These are phyloP conservation scores for Drosophila pegasa DNA, from an alignment of 2,888 invertebrate species.

Conservation along the genomic window DNA sequence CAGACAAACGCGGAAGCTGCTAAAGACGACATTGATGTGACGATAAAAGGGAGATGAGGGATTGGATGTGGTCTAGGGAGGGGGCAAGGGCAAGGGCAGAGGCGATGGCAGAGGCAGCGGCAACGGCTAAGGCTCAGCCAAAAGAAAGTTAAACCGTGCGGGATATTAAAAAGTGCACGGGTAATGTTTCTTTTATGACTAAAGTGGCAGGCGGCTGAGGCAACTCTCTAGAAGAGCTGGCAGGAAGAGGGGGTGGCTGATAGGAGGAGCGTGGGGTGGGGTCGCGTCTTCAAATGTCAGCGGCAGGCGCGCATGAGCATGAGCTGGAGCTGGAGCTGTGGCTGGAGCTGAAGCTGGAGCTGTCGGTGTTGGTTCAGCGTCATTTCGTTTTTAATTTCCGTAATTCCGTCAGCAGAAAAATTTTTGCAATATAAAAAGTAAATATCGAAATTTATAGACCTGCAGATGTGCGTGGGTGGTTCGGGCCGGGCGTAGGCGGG, in stretches of 20 bases:
- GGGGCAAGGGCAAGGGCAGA: not conserved
- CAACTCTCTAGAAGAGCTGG: conserved; percentile 10
- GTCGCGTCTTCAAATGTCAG: conserved; percentile 64
- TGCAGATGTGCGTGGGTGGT: conserved; percentile 65
- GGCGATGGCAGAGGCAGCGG: not conserved
- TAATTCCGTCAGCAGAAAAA: conserved; percentile 85
- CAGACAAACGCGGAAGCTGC: conserved; percentile 29
- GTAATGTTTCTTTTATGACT: conserved; percentile 78
- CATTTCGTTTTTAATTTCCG: conserved; percentile 85
- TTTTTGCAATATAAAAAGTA: conserved; percentile 85
- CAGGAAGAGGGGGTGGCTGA: not conserved
- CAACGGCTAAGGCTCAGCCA: conserved; percentile 3
- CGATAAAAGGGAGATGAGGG: conserved; percentile 1
- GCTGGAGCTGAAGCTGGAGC: conserved; percentile 6
- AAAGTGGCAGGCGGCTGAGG: conserved; percentile 68
- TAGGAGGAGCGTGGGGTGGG: not conserved
- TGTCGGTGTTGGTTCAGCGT: conserved; percentile 70
- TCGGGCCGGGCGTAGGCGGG: not conserved
- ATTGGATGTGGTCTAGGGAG: not conserved
- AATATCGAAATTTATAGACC: conserved; percentile 85
- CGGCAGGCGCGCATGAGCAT: conserved; percentile 72
- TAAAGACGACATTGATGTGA: conserved; percentile 39
- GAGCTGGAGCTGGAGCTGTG: conserved; percentile 18
- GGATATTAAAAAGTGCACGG: conserved; percentile 84
- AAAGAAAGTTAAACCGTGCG: conserved; percentile 82